Evolutionary conservation across 2,797 vertebrate genomes (phyloP), one percentile per base, ranked within the genome.

Genomic region (Clarias pachynema): DNA sequence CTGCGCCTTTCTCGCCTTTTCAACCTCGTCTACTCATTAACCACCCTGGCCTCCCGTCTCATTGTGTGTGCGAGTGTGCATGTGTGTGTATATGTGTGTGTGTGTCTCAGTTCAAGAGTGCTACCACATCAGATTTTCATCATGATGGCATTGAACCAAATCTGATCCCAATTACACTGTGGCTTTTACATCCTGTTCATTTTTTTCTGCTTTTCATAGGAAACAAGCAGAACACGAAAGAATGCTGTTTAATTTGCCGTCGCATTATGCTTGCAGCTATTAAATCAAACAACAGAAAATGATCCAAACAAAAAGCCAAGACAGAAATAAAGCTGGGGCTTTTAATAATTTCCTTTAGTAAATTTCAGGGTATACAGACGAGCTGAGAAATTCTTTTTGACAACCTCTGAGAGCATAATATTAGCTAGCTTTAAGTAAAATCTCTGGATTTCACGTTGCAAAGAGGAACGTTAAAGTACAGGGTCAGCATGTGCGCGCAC

Each of bases 141-240:
- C 84, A 84, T 81, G 86, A 88, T 26, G 49, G 70, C 56, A 49
- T 22, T 79, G 74, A 83, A 83, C 59, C 81, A 49, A 73, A 62
- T 82, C 68, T 85, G 84, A 85, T 83, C 79, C 86, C 81, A 74
- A 87, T 88, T 87, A 86, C 78, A 83, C 49, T 65, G 62, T 62
- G 79, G 75, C 63, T 78, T 78, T 86, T 75, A 84, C 82, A 74
- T 84, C 82, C 60, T 82, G 80, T 70, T 70, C 40, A 49, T 80
- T 80, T 49, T 49, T 49, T 49, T 49, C 53, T 66, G 62, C 79
- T 44, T 80, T 80, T 80, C 60, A 56, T 60, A 53, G 40, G 29
- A 83, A 63, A 53, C 82, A 16, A 75, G 72, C 40, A 53, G 60
- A 84, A 84, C 82, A 84, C 56, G 82, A 75, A 66, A 65, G 18